Evolutionary conservation across 2,113 vertebrate species (phyloP).

Genomic region (Oreamnos americanus): DNA sequence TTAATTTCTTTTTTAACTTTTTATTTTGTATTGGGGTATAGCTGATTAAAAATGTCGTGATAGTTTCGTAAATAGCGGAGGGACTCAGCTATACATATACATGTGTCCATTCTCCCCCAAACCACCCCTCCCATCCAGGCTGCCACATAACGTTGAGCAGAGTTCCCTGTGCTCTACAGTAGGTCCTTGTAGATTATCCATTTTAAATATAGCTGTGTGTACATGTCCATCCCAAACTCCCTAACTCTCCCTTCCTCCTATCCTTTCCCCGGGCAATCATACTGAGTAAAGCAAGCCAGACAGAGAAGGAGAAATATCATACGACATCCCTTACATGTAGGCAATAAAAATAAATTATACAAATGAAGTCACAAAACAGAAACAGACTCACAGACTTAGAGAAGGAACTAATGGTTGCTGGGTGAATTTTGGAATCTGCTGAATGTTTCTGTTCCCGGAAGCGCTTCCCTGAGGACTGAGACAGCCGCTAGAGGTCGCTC

Average conservation of each 20-base stretch:
- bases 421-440: not conserved
- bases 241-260: not conserved
- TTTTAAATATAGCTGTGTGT: not conserved
- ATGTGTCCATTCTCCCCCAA: not conserved
- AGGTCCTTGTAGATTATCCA: not conserved
- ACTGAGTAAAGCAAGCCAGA: not conserved
- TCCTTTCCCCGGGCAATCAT: not conserved
- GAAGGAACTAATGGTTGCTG: not conserved
- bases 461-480: not conserved
- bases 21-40: not conserved
- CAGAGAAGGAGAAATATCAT: not conserved
- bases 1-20: not conserved
- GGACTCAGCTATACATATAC: not conserved
- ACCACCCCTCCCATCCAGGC: not conserved
- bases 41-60: not conserved
- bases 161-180: not conserved
- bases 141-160: not conserved
- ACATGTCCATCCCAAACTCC: not conserved
- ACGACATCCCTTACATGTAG: not conserved
- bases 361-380: not conserved
- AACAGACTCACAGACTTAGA: not conserved
- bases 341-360: not conserved
- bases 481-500: conserved; percentile 73
- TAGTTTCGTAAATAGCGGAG: not conserved
- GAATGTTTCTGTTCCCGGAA: rapidly evolving